Evolutionary conservation across 2,888 invertebrate species (phyloP), one percentile per base, ranked within the genome.

Genomic region (Drosophila diplacantha): DNA sequence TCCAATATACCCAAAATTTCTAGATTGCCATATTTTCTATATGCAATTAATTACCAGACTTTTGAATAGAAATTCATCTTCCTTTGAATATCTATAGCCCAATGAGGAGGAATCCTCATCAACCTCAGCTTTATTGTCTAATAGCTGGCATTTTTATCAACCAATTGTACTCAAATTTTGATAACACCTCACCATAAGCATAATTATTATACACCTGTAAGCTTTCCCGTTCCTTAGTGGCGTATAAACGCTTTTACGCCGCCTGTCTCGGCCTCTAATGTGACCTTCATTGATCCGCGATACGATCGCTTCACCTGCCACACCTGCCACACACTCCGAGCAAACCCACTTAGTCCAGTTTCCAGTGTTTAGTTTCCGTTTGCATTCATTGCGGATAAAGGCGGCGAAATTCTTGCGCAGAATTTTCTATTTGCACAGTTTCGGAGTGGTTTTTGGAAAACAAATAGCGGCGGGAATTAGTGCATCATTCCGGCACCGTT

Each of bases 401-500:
- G 59, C 46, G 44, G 51, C 46, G 44, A 72, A 65, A 65, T 46
- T 46, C 44, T 46, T 61, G 62, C 37, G n/a, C 6, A 52, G 60
- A 51, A 65, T 76, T 77, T 76, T 73, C 72, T 79, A 68, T 71
- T 76, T 76, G 73, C 59, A 50, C 56, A 63, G 63, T 54, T 68
- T 71, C 24, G 16, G 18, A 49, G 55, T 39, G 46, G 32, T 26
- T 49, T 57, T 46, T 20, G 35, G 41, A 60, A 56, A 58, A 56
- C 50, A 50, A 55, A 52, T 20, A 60, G 18, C 63, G 20, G 37
- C 54, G 47, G 47, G 43, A 62, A 54, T 41, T 50, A 37, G 44
- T 76, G 73, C 69, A 67, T 72, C 72, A 76, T 75, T 64, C 52
- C 52, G 29, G 54, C 20, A 57, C 81, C 78, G 78, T 83, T 78